Conservation (phyloP, 2,888 invertebrate species). For the Tachina fera region DNA sequence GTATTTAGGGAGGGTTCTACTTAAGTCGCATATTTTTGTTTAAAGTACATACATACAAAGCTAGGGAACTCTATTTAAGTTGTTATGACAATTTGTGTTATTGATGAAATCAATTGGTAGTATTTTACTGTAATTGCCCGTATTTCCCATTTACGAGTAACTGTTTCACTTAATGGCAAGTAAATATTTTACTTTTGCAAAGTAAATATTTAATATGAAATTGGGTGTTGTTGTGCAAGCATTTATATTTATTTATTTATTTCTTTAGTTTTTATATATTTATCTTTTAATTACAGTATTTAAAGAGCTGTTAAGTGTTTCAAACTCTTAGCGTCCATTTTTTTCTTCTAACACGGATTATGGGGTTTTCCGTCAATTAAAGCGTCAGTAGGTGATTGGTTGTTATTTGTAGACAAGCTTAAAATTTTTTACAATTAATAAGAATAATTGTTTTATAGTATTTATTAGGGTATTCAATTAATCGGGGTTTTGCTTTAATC, state of each 20-base stretch:
- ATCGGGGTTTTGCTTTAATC: too few relatives aligned
- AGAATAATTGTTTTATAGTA: not conserved
- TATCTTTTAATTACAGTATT: constrained; percentile 25
- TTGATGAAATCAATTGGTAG: constrained; percentile 40
- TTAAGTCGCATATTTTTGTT: not conserved
- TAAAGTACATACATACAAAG: not conserved
- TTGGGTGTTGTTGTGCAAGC: constrained; percentile 18
- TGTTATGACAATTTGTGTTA: constrained; percentile 30
- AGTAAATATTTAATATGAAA: constrained; percentile 21
- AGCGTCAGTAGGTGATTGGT: not conserved
- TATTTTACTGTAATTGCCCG: constrained; percentile 19
- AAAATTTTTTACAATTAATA: not conserved
- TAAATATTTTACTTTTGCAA: not conserved
- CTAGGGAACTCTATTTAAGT: constrained; percentile 2
- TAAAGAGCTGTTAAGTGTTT: constrained; percentile 23
- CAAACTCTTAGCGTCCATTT: constrained; percentile 10
- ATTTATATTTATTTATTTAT: constrained; percentile 18
- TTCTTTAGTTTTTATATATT: not conserved
- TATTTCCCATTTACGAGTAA: constrained; percentile 5
- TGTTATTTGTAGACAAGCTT: not conserved
- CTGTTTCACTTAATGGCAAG: constrained; percentile 9
- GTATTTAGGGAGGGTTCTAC: constrained; percentile 32
- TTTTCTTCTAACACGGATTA: not conserved
- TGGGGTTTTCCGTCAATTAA: not conserved
- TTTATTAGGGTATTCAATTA: too few relatives aligned